Conservation (phyloP, 2,888 invertebrate genomes). For the Drosophila neutralis region DNA sequence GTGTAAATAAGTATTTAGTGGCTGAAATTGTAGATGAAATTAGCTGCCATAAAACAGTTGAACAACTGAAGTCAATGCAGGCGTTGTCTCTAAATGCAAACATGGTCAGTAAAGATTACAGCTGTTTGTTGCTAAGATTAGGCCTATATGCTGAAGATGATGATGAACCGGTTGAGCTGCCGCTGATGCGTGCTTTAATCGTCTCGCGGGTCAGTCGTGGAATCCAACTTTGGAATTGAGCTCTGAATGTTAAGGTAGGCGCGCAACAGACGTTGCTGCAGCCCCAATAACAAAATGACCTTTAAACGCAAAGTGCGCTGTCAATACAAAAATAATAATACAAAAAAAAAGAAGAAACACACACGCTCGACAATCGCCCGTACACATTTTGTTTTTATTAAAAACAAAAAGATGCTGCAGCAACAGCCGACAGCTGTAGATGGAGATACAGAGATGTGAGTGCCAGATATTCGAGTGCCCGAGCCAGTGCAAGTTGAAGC, state of each 20-base stretch:
- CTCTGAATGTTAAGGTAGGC: slow-evolving; percentile 84
- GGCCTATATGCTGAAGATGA: slow-evolving; percentile 52
- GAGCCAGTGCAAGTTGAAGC: slow-evolving; percentile 43
- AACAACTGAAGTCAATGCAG: slow-evolving; percentile 37
- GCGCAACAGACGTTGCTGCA: slow-evolving; percentile 45
- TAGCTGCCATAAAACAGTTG: slow-evolving; percentile 30
- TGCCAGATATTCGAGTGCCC: slow-evolving; percentile 23
- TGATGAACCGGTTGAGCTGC: slow-evolving; percentile 63
- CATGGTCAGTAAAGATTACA: slow-evolving; percentile 33
- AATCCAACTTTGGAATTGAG: slow-evolving; percentile 74
- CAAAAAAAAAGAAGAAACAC: slow-evolving; percentile 25
- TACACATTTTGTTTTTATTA: slow-evolving; percentile 53
- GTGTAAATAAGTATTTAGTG: slow-evolving; percentile 47
- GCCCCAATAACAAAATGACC: slow-evolving; percentile 74
- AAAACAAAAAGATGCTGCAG: slow-evolving; percentile 49
- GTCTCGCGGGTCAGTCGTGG: slow-evolving; percentile 51
- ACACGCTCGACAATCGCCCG: slow-evolving; percentile 46
- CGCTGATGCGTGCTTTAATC: slow-evolving; percentile 35
- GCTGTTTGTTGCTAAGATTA: slow-evolving; percentile 48
- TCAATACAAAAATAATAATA: slow-evolving; percentile 51
- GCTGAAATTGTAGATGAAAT: slow-evolving; percentile 30
- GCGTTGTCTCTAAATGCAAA: slow-evolving; percentile 39
- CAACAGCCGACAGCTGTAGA: slow-evolving; percentile 32
- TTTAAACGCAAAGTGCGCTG: slow-evolving; percentile 73
- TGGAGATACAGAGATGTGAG: slow-evolving; percentile 44